Base-by-base conservation (phyloP, 2,888 invertebrate species). In the Spisula subtruncata region DNA sequence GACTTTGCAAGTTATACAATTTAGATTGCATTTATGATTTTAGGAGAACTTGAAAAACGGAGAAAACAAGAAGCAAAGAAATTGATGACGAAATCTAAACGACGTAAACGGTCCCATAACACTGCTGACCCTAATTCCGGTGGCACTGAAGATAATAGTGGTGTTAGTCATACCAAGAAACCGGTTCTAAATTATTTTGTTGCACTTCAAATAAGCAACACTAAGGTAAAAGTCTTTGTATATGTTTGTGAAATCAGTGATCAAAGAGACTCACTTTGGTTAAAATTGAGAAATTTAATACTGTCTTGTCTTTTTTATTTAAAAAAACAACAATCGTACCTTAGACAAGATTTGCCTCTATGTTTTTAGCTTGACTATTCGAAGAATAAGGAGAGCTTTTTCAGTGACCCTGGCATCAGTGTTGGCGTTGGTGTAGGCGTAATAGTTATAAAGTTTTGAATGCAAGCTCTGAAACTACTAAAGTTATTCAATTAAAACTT, bases 131-230 rank as follows among this genome's bases (percentile, higher is more conserved):
- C n/a, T 46, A 35, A 14, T 25, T 80, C 41, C 10, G 41, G 66
- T 29, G 85, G 81, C 2, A 25, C 32, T 6, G 85, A 83, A n/a
- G n/a, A 60, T 35, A 10, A 25, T n/a, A n/a, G 81, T 25, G 0
- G 54, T 80, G 5, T 29, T 29, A 32, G 83, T 82, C 29, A 81
- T 32, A 66, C 48, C 56, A 46, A 89, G 80, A 80, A 88, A 46
- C 87, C 60, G 32, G 8, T 60, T 16, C 90, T 90, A 25, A 93
- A 93, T 79, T 93, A 92, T 54, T 93, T 93, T 85, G 85, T 93
- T 60, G 89, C 93, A 32, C 87, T 93, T 20, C 90, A 91, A 80
- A 91, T 93, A 6, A 88, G 81, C 32, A 84, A 93, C 54, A 85
- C 84, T 75, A 66, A 86, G 90, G 93, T 93, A 88, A 29, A 41